phyloP scores from a whole-genome alignment of 1,140 invertebrate species.

The Zaprionus nigranus region DNA sequence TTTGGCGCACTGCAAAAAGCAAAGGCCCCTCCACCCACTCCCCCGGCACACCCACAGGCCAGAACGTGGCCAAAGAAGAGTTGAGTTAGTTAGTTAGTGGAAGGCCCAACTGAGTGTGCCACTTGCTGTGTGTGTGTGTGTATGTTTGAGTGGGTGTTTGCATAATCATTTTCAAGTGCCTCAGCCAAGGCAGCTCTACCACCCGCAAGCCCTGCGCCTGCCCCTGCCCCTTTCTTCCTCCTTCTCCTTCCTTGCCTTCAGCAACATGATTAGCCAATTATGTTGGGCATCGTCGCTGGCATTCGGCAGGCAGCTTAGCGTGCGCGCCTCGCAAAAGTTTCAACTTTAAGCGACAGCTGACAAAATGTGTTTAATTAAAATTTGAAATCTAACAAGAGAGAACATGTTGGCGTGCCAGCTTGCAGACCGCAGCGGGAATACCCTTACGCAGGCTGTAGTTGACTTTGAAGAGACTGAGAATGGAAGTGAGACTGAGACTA shows the following conservation, averaged over 20 bases:
- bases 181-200: neutral
- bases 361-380: constrained; percentile 75
- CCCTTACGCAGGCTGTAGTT: neutral
- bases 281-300: constrained; percentile 49
- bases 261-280: constrained; percentile 74
- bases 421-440: neutral
- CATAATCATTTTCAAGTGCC: constrained; percentile 53
- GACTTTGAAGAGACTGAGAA: neutral
- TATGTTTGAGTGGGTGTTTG: constrained; percentile 46
- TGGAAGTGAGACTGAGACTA: too few species aligned
- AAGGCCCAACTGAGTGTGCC: constrained; percentile 5
- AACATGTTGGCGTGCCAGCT: neutral
- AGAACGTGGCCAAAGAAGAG: constrained; percentile 35
- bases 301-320: constrained; percentile 42
- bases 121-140: constrained; percentile 12
- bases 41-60: constrained; percentile 14
- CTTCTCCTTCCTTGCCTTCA: neutral
- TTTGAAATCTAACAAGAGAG: constrained; percentile 50
- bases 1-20: constrained; percentile 54
- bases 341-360: constrained; percentile 72
- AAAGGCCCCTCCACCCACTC: neutral
- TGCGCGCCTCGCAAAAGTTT: constrained; percentile 23
- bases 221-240: neutral
- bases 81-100: constrained; percentile 29
- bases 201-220: neutral